Conservation (phyloP, 1,140 invertebrate species). For the Drosophila parvula region DNA sequence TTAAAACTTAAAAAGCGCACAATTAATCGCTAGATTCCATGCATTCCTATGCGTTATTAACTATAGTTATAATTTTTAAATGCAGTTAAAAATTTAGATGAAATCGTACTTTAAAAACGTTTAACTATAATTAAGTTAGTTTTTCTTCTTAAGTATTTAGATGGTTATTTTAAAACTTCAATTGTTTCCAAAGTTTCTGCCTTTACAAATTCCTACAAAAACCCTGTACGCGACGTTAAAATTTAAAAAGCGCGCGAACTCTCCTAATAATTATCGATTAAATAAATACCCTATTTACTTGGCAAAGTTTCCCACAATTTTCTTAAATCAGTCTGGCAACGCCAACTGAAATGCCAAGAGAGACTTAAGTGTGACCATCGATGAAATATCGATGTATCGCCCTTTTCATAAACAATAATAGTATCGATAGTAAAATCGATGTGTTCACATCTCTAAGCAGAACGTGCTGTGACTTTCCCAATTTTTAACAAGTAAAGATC, state of each 20-base stretch:
- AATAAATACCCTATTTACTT: no score
- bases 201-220: neutral
- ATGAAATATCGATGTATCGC: neutral
- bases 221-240: neutral
- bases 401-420: neutral
- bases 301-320: no score
- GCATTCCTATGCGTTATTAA: neutral
- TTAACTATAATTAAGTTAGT: no score
- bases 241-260: neutral
- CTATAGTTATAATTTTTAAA: neutral
- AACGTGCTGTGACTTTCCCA: slow-evolving; percentile 29
- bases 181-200: neutral
- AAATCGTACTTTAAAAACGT: no score
- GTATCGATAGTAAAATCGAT: neutral
- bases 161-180: neutral
- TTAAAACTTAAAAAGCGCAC: neutral
- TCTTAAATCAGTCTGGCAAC: no score
- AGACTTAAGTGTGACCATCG: no score
- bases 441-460: slow-evolving; percentile 6
- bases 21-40: neutral
- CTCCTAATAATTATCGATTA: neutral
- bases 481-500: slow-evolving; percentile 23
- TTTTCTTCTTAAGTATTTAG: neutral
- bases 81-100: neutral
- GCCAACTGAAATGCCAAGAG: no score